Evolutionary conservation across 2,888 invertebrate genomes (phyloP), one percentile per base, ranked within the genome.

Genomic region (Bombyx huttoni): DNA sequence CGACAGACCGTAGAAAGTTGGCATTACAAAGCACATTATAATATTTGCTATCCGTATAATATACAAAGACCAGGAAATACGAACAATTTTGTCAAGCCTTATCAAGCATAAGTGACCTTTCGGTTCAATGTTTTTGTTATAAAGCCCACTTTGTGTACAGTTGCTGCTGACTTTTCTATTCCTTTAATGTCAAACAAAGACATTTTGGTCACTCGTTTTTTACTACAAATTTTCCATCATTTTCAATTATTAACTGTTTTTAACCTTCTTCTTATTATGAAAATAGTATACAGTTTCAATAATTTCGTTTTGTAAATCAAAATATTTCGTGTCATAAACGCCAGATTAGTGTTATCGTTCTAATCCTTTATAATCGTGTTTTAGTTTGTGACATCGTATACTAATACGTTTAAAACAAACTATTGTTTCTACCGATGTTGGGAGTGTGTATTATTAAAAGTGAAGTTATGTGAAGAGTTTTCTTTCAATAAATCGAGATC

Each of bases 1-100:
- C 67, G 71, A 61, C 74, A 67, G 67, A 74, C 68, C 70, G 64
- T 81, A 72, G 73, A 76, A 76, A 75, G 73, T 64, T 69, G 57
- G 54, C 55, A 57, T 64, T 68, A 61, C 53, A 62, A 61, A 59
- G 62, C 58, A 52, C 55, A 53, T 57, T 50, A 53, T 52, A 49
- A 51, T 49, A 54, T 54, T 52, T 45, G 53, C 47, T n/a, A 49
- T 3, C 8, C 12, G 8, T 8, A 10, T 1, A 10, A 40, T 40
- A 40, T 40, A 40, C 12, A 40, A 40, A 5, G 40, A 40, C 40
- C 40, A 47, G 47, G 33, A 14, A 10, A 49, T n/a, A 49, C 34
- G 13, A 8, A 24, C 47, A 8, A 13, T 14, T 47, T 14, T 13
- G 34, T n/a, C 10, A 34, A n/a, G 48, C 33, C 40, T 40, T 40